These are phyloP conservation scores for Eumeta japonica DNA, from an alignment of 1,140 invertebrate genomes.

Conservation along the genomic window DNA sequence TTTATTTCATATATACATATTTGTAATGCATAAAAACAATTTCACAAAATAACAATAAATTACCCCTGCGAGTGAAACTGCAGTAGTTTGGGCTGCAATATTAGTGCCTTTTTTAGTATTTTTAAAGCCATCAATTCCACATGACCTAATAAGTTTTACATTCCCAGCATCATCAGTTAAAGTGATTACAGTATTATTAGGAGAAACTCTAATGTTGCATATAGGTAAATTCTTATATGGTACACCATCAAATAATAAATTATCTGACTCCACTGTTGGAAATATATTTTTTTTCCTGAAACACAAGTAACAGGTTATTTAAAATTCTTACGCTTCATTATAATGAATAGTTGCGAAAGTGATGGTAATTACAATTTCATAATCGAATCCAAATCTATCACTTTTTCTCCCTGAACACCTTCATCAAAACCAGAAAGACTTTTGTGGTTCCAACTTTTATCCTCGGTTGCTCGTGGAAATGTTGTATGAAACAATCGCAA, in stretches of 20 bases:
- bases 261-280: slow-evolving; percentile 70
- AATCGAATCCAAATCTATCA: slow-evolving; percentile 40
- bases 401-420: slow-evolving; percentile 48
- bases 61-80: slow-evolving; percentile 72
- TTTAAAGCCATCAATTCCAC: slow-evolving; percentile 92
- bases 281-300: slow-evolving; percentile 69
- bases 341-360: not conserved
- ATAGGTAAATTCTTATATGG: slow-evolving; percentile 80
- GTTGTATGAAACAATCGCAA: slow-evolving; percentile 32
- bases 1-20: slow-evolving; percentile 2
- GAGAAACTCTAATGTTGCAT: slow-evolving; percentile 74
- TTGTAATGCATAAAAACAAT: not conserved
- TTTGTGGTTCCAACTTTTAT: slow-evolving; percentile 35
- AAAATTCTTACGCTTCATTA: not conserved
- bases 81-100: slow-evolving; percentile 92
- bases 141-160: slow-evolving; percentile 64
- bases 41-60: slow-evolving; percentile 25
- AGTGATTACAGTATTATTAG: slow-evolving; percentile 85
- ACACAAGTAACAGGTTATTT: slow-evolving; percentile 30
- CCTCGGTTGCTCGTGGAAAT: slow-evolving; percentile 22
- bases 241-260: slow-evolving; percentile 73
- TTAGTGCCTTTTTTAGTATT: slow-evolving; percentile 94
- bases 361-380: slow-evolving; percentile 32
- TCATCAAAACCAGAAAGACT: slow-evolving; percentile 44
- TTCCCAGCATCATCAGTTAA: slow-evolving; percentile 69